A percentile compares a stretch with the other conserved stretches of the same genome.
Conservation (phyloP, 1,140 invertebrate species). For the Orchestia grillus region DNA sequence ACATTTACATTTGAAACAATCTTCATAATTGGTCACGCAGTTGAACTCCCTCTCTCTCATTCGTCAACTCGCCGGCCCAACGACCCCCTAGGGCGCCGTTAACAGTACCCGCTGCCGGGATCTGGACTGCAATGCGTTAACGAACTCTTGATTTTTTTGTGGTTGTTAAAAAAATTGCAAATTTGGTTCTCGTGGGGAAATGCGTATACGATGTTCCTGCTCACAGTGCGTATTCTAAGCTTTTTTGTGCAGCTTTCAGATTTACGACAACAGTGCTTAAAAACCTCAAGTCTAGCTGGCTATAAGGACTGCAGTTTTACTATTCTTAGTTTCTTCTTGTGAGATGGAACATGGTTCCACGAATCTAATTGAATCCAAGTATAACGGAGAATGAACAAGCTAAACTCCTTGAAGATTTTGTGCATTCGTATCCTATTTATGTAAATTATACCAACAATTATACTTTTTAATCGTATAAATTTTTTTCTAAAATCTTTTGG, state of each 20-base stretch:
- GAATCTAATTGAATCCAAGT: too few species aligned
- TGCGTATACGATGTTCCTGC: background rate
- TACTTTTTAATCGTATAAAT: too few species aligned
- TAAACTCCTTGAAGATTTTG: background rate
- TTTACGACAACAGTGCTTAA: background rate
- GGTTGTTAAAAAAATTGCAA: background rate
- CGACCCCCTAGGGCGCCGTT: background rate
- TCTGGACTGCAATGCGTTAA: background rate
- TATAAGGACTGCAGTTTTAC: background rate
- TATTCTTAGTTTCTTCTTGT: background rate
- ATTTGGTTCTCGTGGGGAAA: background rate
- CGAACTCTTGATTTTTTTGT: background rate
- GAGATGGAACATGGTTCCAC: background rate
- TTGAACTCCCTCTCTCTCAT: too few species aligned
- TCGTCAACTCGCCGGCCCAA: too few species aligned
- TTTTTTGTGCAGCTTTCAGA: background rate
- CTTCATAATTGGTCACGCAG: too few species aligned
- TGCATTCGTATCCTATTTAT: background rate
- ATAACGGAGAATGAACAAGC: background rate
- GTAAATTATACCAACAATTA: background rate
- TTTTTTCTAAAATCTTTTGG: too few species aligned
- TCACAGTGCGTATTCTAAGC: background rate
- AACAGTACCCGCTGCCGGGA: background rate
- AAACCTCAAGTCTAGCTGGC: background rate
- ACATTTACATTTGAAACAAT: background rate